Conservation (phyloP, 2,888 invertebrate species). For the Drosophila monieri region DNA sequence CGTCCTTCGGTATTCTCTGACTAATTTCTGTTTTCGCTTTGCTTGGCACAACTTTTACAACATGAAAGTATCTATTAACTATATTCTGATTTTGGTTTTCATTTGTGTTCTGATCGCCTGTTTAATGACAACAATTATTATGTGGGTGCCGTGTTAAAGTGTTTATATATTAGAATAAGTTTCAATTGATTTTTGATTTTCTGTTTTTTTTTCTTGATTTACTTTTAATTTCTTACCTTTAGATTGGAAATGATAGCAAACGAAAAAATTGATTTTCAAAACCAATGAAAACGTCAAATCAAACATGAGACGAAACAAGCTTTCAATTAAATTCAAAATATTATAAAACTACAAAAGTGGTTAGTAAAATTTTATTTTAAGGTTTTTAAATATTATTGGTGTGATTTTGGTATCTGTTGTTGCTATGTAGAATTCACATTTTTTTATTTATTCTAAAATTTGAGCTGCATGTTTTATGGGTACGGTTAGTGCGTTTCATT, state of each 20-base stretch:
- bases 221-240: slow-evolving; percentile 50
- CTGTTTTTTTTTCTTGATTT: slow-evolving; percentile 54
- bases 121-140: slow-evolving; percentile 61
- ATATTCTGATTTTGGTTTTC: slow-evolving; percentile 22
- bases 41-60: slow-evolving; percentile 57
- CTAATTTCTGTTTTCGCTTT: slow-evolving; percentile 37
- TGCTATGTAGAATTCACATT: slow-evolving; percentile 76
- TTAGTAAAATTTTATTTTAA: slow-evolving; percentile 19
- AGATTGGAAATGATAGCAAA: slow-evolving; percentile 51
- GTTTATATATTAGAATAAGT: slow-evolving; percentile 41
- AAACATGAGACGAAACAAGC: slow-evolving; percentile 41
- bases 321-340: slow-evolving; percentile 25
- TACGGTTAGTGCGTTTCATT: slow-evolving; percentile 23
- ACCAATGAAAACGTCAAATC: slow-evolving; percentile 14
- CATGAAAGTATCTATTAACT: slow-evolving; percentile 44
- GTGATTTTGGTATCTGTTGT: slow-evolving; percentile 32
- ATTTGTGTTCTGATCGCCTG: slow-evolving; percentile 23
- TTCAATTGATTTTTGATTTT: slow-evolving; percentile 64
- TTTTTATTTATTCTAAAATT: slow-evolving; percentile 30
- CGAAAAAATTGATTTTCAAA: slow-evolving; percentile 30
- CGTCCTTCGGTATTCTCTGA: slow-evolving; percentile 31
- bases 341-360: slow-evolving; percentile 57
- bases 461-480: slow-evolving; percentile 25
- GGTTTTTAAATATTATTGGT: slow-evolving; percentile 21
- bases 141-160: slow-evolving; percentile 54